A percentile compares a stretch with the other conserved stretches of the same genome.
These are phyloP conservation scores for Pelosia muscerda DNA, from an alignment of 2,888 invertebrate species.

Conservation along the genomic window DNA sequence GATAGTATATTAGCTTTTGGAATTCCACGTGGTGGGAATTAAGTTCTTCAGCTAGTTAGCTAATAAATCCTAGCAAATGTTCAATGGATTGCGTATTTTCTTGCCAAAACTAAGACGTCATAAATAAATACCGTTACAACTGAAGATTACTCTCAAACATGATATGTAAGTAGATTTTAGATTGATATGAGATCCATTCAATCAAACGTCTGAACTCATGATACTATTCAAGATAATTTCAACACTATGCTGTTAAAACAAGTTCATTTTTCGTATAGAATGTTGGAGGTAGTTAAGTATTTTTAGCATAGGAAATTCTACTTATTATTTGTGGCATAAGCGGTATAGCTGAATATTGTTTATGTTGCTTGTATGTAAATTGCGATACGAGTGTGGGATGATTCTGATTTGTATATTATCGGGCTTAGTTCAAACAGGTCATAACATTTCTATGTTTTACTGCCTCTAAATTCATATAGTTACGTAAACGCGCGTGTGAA, in stretches of 20 bases:
- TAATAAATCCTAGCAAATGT: constrained; percentile 9
- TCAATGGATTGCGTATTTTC: constrained; percentile 3
- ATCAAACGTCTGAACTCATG: not conserved
- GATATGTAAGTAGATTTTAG: constrained; percentile 2
- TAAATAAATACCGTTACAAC: not conserved
- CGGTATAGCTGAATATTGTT: constrained; percentile 15
- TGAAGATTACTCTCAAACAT: constrained; percentile 3
- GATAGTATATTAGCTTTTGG: no score
- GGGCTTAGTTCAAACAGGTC: not conserved
- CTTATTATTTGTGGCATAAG: constrained; percentile 5
- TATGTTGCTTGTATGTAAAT: constrained; percentile 17
- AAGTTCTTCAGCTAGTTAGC: not conserved
- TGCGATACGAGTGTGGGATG: constrained; percentile 10
- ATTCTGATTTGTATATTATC: constrained; percentile 12
- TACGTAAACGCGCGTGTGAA: not conserved
- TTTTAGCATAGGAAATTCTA: not conserved
- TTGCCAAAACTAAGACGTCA: constrained; percentile 5
- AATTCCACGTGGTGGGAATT: no score
- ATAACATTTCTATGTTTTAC: constrained; percentile 6
- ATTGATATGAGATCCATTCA: not conserved
- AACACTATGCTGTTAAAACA: not conserved
- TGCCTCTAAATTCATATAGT: not conserved
- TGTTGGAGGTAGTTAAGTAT: not conserved
- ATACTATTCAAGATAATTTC: not conserved
- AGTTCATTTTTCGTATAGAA: not conserved